Conservation (phyloP, 2,888 invertebrate genomes). For the Lissonota sp. region DNA sequence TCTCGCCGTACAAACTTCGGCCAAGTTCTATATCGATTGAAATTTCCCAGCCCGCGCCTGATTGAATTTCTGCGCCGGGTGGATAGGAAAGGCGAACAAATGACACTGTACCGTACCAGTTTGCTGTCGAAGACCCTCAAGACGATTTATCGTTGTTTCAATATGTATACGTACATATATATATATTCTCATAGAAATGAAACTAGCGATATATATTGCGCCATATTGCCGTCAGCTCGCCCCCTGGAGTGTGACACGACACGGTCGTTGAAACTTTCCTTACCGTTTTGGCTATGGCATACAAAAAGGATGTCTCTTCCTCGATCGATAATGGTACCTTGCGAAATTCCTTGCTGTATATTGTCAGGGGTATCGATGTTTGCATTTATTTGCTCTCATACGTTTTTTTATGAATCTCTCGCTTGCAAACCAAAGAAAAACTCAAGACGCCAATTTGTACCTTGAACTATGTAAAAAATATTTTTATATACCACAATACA, state of each 20-base stretch:
- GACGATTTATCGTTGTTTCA: slow-evolving; percentile 25
- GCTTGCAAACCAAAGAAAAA: too few species aligned
- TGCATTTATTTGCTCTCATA: too few species aligned
- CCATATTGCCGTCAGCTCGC: slow-evolving; percentile 1
- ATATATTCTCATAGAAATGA: background rate
- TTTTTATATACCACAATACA: too few species aligned
- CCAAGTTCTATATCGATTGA: background rate
- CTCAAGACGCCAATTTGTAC: too few species aligned
- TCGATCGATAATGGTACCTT: background rate
- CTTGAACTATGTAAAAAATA: too few species aligned
- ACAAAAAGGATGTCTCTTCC: slow-evolving; percentile 7
- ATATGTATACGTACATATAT: background rate
- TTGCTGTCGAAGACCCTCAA: background rate
- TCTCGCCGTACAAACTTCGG: background rate
- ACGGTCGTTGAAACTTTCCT: slow-evolving; percentile 35
- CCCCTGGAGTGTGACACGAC: slow-evolving; percentile 8
- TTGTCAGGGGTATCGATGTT: too few species aligned
- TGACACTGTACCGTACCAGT: background rate
- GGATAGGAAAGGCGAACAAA: background rate
- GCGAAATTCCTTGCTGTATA: too few species aligned
- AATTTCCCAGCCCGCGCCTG: background rate
- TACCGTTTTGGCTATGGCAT: slow-evolving; percentile 1
- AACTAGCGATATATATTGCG: background rate
- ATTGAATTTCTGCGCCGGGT: slow-evolving; percentile 1
- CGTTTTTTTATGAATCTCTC: too few species aligned